A percentile compares a stretch with the other conserved stretches of the same genome.
phyloP scores from a whole-genome alignment of 2,888 invertebrate species.

The Liodrosophila aerea region DNA sequence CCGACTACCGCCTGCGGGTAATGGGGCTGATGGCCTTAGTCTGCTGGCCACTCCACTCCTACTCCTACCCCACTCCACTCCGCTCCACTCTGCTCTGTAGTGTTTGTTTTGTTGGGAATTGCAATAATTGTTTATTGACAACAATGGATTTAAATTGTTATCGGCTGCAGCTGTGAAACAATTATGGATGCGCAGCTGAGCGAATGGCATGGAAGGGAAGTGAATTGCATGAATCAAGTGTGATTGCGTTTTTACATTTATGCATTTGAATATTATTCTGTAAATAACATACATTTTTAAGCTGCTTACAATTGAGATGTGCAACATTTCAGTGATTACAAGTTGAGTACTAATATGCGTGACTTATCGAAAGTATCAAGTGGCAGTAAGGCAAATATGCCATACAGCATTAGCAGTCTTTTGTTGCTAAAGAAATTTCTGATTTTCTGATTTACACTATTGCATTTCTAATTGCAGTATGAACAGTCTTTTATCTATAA shows the following conservation, averaged over 20 bases:
- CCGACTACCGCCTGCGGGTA: slow-evolving; percentile 52
- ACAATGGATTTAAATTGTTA: slow-evolving; percentile 75
- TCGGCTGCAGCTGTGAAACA: slow-evolving; percentile 65
- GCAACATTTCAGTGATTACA: not conserved
- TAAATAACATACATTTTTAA: slow-evolving; percentile 1
- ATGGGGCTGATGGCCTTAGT: slow-evolving; percentile 50
- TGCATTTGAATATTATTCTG: slow-evolving; percentile 7
- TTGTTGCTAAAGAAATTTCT: too few species aligned
- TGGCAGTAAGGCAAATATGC: too few species aligned
- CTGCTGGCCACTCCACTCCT: not conserved
- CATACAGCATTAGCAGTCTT: too few species aligned
- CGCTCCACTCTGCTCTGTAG: not conserved
- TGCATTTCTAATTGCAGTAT: too few species aligned
- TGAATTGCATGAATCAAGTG: slow-evolving; percentile 39
- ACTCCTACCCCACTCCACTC: too few species aligned
- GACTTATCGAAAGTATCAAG: too few species aligned
- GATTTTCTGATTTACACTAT: too few species aligned
- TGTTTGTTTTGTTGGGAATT: slow-evolving; percentile 51
- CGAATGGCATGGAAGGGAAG: not conserved
- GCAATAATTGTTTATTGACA: slow-evolving; percentile 75
- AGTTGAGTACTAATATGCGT: too few species aligned
- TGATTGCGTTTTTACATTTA: slow-evolving; percentile 41
- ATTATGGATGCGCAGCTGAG: slow-evolving; percentile 49
- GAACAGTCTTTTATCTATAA: too few species aligned
- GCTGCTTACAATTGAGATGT: not conserved